phyloP scores from a whole-genome alignment of 2,888 invertebrate genomes.

The Sarcophaga carnaria region DNA sequence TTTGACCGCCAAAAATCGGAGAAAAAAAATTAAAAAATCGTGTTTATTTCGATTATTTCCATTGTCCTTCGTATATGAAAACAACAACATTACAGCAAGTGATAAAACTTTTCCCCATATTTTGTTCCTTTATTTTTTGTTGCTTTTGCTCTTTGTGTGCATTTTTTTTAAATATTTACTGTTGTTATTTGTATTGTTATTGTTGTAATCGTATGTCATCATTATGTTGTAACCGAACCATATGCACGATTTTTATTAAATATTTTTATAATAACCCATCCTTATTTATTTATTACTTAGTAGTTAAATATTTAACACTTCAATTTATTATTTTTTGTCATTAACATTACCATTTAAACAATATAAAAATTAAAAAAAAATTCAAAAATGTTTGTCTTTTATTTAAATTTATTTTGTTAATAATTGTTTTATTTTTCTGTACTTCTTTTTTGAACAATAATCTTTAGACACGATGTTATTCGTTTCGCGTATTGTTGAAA shows the following conservation, averaged over 20 bases:
- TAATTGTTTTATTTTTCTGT: background rate
- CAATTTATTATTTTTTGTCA: background rate
- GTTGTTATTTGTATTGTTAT: slow-evolving; percentile 18
- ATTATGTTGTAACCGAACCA: slow-evolving; percentile 46
- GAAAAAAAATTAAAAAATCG: background rate
- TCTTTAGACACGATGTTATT: slow-evolving; percentile 70
- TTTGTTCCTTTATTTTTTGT: background rate
- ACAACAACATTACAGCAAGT: slow-evolving; percentile 1
- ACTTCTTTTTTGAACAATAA: slow-evolving; percentile 14
- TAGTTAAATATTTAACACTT: slow-evolving; percentile 9
- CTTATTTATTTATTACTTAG: background rate
- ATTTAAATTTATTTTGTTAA: slow-evolving; percentile 4
- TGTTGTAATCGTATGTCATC: slow-evolving; percentile 39
- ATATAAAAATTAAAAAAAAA: slow-evolving; percentile 21
- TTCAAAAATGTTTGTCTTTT: slow-evolving; percentile 3
- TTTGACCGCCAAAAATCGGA: slow-evolving; percentile 49
- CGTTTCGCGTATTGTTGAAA: slow-evolving; percentile 73
- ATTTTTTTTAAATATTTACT: slow-evolving; percentile 33
- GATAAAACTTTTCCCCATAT: background rate
- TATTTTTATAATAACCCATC: background rate
- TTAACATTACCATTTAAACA: slow-evolving; percentile 24
- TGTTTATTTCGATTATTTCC: slow-evolving; percentile 27
- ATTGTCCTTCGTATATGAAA: slow-evolving; percentile 51
- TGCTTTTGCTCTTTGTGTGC: background rate
- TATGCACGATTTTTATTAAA: slow-evolving; percentile 37